A percentile compares a stretch with the other conserved stretches of the same genome.
Evolutionary conservation across 2,797 vertebrate genomes (phyloP).

Genomic region (Alcedo atthis): DNA sequence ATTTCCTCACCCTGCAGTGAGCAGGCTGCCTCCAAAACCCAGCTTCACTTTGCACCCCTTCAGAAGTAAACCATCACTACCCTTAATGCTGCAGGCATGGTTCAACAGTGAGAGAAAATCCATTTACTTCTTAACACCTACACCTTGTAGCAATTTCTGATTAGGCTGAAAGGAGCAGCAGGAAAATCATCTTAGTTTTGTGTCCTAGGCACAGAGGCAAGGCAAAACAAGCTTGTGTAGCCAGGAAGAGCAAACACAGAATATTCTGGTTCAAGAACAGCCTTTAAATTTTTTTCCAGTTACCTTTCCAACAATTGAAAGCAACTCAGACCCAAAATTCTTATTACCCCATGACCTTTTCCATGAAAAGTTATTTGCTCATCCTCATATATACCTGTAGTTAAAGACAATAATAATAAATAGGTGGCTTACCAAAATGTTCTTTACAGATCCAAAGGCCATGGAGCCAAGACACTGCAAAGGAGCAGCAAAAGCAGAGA

Average conservation of each 20-base stretch:
- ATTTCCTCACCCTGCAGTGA: not conserved
- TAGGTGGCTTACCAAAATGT: not conserved
- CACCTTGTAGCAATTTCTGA: not conserved
- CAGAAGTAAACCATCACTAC: not conserved
- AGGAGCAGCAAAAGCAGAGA: not conserved
- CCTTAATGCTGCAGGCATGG: not conserved
- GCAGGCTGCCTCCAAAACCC: not conserved
- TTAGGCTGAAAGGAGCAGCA: not conserved
- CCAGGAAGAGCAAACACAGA: not conserved
- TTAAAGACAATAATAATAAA: not conserved
- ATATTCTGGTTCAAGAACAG: not conserved
- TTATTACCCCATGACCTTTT: accelerated
- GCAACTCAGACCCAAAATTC: not conserved
- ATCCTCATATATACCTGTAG: not conserved
- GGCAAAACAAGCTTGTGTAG: accelerated
- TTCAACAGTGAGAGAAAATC: not conserved
- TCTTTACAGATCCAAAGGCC: not conserved
- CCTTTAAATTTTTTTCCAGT: not conserved
- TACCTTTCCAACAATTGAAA: not conserved
- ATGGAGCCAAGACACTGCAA: not conserved
- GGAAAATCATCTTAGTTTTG: not conserved
- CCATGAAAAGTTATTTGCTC: not conserved
- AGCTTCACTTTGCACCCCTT: not conserved
- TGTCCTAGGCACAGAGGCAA: not conserved
- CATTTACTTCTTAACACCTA: not conserved